These are phyloP conservation scores for Parthenolecanium corni DNA, from an alignment of 2,888 invertebrate genomes.

Conservation along the genomic window DNA sequence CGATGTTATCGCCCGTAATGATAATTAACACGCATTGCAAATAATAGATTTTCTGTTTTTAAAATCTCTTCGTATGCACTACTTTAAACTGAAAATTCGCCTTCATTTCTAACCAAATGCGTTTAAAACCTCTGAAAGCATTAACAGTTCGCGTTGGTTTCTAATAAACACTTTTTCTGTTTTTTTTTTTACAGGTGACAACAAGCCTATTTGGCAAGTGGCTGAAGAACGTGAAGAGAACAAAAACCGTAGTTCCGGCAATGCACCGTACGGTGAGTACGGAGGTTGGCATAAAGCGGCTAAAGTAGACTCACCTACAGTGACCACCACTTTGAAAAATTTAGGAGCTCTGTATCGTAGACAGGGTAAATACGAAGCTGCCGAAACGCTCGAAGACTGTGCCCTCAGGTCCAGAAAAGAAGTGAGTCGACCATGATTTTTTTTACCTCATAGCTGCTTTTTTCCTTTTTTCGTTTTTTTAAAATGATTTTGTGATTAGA, in stretches of 20 bases:
- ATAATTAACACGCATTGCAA: too few species aligned
- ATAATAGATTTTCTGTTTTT: too few species aligned
- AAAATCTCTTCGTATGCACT: too few species aligned
- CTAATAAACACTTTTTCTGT: slow-evolving; percentile 15
- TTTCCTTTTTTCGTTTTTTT: too few species aligned
- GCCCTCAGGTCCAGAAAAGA: slow-evolving; percentile 91
- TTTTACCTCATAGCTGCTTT: not conserved
- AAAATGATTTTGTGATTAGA: too few species aligned
- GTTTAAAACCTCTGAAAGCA: slow-evolving; percentile 16
- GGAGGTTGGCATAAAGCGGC: slow-evolving; percentile 98
- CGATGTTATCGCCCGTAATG: too few species aligned
- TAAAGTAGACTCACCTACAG: slow-evolving; percentile 93
- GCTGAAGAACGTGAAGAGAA: slow-evolving; percentile 98
- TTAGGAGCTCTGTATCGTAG: slow-evolving; percentile 93
- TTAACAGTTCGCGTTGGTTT: slow-evolving; percentile 20
- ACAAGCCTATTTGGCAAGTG: slow-evolving; percentile 95
- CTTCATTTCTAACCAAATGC: too few species aligned
- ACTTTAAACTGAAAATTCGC: too few species aligned
- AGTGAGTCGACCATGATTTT: slow-evolving; percentile 44
- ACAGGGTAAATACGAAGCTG: slow-evolving; percentile 96
- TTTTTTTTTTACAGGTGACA: slow-evolving; percentile 52
- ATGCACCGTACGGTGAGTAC: slow-evolving; percentile 63
- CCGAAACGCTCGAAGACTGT: slow-evolving; percentile 97
- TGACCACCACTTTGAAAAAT: slow-evolving; percentile 96
- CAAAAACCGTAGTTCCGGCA: slow-evolving; percentile 76